Evolutionary conservation across 2,113 vertebrate genomes (phyloP).

Genomic region (Eira barbara): DNA sequence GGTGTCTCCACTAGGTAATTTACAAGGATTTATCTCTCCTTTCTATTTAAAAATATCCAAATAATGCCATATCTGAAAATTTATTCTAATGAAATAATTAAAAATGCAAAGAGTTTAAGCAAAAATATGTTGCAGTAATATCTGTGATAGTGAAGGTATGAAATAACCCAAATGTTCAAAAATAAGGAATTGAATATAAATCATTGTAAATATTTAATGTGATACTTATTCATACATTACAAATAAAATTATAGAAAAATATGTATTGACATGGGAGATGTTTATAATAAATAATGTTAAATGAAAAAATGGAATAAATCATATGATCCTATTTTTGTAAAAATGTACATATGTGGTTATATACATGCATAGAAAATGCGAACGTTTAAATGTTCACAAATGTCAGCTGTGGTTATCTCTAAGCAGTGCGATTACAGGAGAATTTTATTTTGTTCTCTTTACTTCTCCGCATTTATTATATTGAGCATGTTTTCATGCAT

Average conservation of each 20-base stretch:
- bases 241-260: conserved; percentile 36
- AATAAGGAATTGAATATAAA: conserved; percentile 23
- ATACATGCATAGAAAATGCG: conserved; percentile 57
- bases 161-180: conserved; percentile 34
- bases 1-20: neutral
- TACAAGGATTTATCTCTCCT: neutral
- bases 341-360: conserved; percentile 51
- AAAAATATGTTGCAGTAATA: neutral
- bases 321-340: conserved; percentile 47
- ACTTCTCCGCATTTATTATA: conserved; percentile 71
- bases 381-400: conserved; percentile 61
- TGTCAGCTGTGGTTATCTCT: conserved; percentile 69
- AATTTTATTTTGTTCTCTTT: conserved; percentile 73
- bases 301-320: conserved; percentile 27
- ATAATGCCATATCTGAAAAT: conserved; percentile 22
- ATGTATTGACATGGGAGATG: conserved; percentile 42
- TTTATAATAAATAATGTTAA: conserved; percentile 56
- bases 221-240: conserved; percentile 10
- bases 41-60: conserved; percentile 6
- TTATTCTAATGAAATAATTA: conserved; percentile 46
- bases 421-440: conserved; percentile 64
- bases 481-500: conserved; percentile 71
- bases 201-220: conserved; percentile 20
- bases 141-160: neutral
- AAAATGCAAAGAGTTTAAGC: conserved; percentile 6